Conservation (phyloP, 2,113 vertebrate genomes). For the Eretmochelys imbricata region DNA sequence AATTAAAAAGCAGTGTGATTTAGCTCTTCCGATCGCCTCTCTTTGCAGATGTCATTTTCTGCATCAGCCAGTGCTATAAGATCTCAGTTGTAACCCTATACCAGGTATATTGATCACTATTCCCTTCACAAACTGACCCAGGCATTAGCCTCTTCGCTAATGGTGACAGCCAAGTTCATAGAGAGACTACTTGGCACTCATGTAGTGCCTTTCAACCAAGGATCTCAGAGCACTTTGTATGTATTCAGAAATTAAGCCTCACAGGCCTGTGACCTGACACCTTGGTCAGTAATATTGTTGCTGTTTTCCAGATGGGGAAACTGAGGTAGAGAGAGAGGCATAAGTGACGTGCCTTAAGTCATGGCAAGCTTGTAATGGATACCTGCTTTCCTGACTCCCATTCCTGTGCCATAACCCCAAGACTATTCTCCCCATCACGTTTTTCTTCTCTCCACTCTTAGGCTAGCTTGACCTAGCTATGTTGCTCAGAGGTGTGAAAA, state of each 20-base stretch:
- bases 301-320: not conserved
- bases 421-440: not conserved
- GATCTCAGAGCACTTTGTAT: not conserved
- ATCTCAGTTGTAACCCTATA: not conserved
- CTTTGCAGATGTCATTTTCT: not conserved
- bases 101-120: not conserved
- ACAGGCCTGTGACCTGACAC: not conserved
- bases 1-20: not conserved
- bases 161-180: not conserved
- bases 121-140: not conserved
- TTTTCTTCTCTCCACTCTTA: not conserved
- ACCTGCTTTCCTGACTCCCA: not conserved
- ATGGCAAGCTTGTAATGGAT: not conserved
- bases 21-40: not conserved
- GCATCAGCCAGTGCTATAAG: not conserved
- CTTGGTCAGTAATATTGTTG: not conserved
- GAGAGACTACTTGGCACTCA: not conserved
- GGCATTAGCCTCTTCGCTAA: not conserved
- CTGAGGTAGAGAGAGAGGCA: not conserved
- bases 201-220: not conserved
- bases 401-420: not conserved
- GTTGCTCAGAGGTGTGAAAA: too few species aligned
- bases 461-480: too few species aligned
- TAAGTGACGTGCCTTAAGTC: not conserved
- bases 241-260: not conserved